These are phyloP conservation scores for Novumbra hubbsi DNA, from an alignment of 2,797 vertebrate species.

Conservation along the genomic window DNA sequence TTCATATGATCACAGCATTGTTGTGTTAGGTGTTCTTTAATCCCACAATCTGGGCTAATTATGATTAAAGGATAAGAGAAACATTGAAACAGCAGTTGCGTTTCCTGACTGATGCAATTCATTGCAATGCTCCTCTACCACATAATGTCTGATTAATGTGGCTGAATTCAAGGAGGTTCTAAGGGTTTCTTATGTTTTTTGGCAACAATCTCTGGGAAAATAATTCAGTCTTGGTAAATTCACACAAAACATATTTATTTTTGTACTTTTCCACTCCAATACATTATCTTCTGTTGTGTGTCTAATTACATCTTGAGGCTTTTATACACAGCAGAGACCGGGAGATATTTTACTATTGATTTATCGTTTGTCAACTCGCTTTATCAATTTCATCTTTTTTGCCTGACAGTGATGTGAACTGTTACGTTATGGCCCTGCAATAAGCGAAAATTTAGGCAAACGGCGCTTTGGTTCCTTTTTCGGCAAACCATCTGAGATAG, in stretches of 20 bases:
- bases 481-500: too few relatives aligned
- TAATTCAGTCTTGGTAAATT: neutral
- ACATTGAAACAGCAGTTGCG: constrained; percentile 13
- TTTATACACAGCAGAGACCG: neutral
- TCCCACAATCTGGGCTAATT: constrained; percentile 20
- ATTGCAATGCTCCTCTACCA: constrained; percentile 14
- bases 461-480: too few relatives aligned
- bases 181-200: constrained; percentile 21
- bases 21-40: constrained; percentile 26
- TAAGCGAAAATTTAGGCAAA: neutral
- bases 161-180: constrained; percentile 24
- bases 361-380: neutral
- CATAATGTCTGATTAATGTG: constrained; percentile 15
- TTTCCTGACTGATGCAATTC: constrained; percentile 31
- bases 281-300: neutral
- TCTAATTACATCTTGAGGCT: neutral
- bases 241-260: neutral
- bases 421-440: neutral
- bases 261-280: neutral
- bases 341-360: neutral
- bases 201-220: constrained; percentile 15
- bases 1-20: constrained; percentile 11
- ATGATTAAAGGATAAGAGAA: constrained; percentile 28
- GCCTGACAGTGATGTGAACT: neutral
- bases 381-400: neutral